phyloP scores from a whole-genome alignment of 2,113 vertebrate genomes.

The Manacus vitellinus region DNA sequence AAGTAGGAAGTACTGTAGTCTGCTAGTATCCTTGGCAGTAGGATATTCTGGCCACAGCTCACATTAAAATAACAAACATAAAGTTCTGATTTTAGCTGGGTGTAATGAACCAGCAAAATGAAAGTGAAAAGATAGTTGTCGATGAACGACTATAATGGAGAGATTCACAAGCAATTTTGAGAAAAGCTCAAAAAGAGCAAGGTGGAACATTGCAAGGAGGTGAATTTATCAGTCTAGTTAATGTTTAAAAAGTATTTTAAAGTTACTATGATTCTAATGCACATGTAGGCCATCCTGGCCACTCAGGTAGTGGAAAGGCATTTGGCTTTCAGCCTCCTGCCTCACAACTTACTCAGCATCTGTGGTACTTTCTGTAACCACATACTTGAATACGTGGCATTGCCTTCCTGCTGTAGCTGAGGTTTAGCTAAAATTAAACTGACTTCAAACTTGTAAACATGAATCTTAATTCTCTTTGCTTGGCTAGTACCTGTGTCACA shows the following conservation, averaged over 20 bases:
- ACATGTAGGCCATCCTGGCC: not conserved
- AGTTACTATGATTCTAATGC: not conserved
- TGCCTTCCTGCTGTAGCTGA: not conserved
- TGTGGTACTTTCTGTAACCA: constrained; percentile 36
- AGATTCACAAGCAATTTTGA: not conserved
- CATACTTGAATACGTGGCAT: not conserved
- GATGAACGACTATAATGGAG: not conserved
- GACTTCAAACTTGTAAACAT: not conserved
- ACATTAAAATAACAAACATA: not conserved
- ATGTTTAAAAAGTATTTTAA: not conserved
- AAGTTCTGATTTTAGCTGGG: not conserved
- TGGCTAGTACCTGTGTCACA: not conserved
- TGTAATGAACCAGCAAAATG: not conserved
- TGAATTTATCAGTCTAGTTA: not conserved
- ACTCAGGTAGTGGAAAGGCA: not conserved
- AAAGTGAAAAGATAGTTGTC: not conserved
- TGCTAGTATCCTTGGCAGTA: not conserved
- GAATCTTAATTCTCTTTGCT: not conserved
- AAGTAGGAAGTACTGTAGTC: not conserved
- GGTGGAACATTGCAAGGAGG: not conserved
- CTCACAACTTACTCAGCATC: not conserved
- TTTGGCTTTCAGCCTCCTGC: constrained; percentile 22
- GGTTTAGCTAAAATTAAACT: constrained; percentile 14
- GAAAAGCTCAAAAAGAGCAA: not conserved
- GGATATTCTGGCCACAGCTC: not conserved